Evolutionary conservation across 2,888 invertebrate species (phyloP).

Genomic region (Gasteruption jaculator): DNA sequence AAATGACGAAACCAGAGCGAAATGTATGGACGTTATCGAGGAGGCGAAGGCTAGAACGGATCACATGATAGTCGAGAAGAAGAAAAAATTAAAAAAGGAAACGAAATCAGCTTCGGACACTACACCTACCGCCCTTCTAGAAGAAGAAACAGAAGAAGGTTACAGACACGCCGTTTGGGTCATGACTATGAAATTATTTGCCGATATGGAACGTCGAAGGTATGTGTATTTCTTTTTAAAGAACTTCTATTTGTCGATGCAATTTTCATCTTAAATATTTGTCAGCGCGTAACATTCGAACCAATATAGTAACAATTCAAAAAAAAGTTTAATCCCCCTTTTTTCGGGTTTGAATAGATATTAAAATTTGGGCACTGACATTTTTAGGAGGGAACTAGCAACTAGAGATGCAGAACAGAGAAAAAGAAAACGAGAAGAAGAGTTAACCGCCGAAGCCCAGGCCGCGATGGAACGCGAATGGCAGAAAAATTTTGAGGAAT

Average conservation of each 20-base stretch:
- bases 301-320: too few relatives aligned
- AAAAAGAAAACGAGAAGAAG: slow-evolving; percentile 89
- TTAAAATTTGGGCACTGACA: too few relatives aligned
- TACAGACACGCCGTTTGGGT: slow-evolving; percentile 93
- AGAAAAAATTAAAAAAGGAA: slow-evolving; percentile 90
- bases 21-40: slow-evolving; percentile 93
- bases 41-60: slow-evolving; percentile 95
- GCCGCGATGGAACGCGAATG: slow-evolving; percentile 89
- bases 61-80: slow-evolving; percentile 86
- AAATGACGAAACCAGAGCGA: slow-evolving; percentile 87
- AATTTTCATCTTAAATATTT: neutral
- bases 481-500: slow-evolving; percentile 99
- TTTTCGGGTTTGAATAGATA: neutral
- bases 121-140: slow-evolving; percentile 67
- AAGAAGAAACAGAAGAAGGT: slow-evolving; percentile 80
- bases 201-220: slow-evolving; percentile 92
- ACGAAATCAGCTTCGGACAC: slow-evolving; percentile 58
- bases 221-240: too few relatives aligned
- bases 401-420: slow-evolving; percentile 89
- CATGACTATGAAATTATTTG: slow-evolving; percentile 97
- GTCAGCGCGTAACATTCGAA: too few relatives aligned
- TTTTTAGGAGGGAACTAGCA: slow-evolving; percentile 68
- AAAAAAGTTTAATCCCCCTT: too few relatives aligned
- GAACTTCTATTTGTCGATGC: neutral
- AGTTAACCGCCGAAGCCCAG: slow-evolving; percentile 89